Evolutionary conservation across 1,140 invertebrate genomes (phyloP).

Genomic region (Drosophila athabasca): DNA sequence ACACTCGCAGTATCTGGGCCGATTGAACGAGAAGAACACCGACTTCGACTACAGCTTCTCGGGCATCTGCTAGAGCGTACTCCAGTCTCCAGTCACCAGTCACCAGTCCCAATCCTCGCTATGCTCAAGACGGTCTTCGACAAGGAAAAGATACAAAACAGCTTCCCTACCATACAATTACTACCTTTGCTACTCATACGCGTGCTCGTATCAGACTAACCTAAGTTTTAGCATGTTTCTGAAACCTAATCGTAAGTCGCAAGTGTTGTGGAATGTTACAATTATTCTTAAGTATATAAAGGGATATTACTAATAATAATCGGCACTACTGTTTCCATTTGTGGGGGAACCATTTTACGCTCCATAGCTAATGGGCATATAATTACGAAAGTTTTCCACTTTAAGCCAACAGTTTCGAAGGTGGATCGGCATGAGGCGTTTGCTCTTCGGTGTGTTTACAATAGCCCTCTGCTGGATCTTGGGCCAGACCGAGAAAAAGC

Average conservation of each 20-base stretch:
- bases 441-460: too few relatives aligned
- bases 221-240: constrained; percentile 65
- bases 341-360: too few relatives aligned
- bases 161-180: constrained; percentile 52
- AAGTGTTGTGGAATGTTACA: constrained; percentile 73
- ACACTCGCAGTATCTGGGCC: constrained; percentile 92
- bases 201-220: constrained; percentile 48
- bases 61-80: constrained; percentile 67
- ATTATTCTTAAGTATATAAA: constrained; percentile 48
- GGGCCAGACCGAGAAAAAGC: too few relatives aligned
- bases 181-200: constrained; percentile 31
- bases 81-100: not conserved
- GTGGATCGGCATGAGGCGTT: too few relatives aligned
- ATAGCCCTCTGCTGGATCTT: too few relatives aligned
- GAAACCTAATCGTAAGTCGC: constrained; percentile 51
- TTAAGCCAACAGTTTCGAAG: too few relatives aligned
- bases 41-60: constrained; percentile 74
- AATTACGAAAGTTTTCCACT: too few relatives aligned
- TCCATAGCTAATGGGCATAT: too few relatives aligned
- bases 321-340: not conserved
- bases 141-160: not conserved
- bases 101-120: constrained; percentile 15
- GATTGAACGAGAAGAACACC: constrained; percentile 84
- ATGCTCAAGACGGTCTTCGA: constrained; percentile 65
- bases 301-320: constrained; percentile 40